Percentiles rank a stretch among this genome's conserved stretches.
Evolutionary conservation across 2,113 vertebrate genomes (phyloP).

Genomic region (Vulpes vulpes): DNA sequence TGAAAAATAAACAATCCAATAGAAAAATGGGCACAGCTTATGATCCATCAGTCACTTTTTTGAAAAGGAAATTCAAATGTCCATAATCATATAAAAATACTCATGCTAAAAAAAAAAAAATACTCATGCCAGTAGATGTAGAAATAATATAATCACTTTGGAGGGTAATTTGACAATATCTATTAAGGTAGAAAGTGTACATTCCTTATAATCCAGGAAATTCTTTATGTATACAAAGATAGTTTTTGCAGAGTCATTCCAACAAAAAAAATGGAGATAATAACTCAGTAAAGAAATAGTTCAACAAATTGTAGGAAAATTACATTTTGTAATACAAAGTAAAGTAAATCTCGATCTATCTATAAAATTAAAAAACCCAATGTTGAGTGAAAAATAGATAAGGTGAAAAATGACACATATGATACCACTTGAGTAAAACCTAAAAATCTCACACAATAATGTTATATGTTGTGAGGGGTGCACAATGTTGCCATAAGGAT

Average conservation of each 20-base stretch:
- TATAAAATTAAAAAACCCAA: not conserved
- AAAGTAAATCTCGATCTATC: not conserved
- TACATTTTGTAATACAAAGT: constrained; percentile 31
- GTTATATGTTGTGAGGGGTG: not conserved
- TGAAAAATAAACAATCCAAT: not conserved
- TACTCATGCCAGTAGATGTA: not conserved
- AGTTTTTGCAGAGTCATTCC: constrained; percentile 2
- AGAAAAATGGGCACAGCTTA: constrained; percentile 37
- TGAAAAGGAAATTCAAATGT: constrained; percentile 1
- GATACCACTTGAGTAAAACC: not conserved
- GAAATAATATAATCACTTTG: constrained; percentile 2
- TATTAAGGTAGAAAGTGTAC: not conserved
- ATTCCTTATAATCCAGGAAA: not conserved
- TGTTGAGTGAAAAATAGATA: not conserved
- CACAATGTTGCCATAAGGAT: not conserved
- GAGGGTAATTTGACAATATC: not conserved
- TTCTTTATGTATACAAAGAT: not conserved
- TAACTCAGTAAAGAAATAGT: constrained; percentile 23
- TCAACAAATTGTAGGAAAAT: not conserved
- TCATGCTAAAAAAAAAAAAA: not conserved
- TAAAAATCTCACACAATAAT: constrained; percentile 40
- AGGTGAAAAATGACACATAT: not conserved
- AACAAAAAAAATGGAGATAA: not conserved
- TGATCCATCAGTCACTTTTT: not conserved
- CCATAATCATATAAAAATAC: not conserved